A percentile compares a stretch with the other conserved stretches of the same genome.
Conservation (phyloP, 1,140 invertebrate genomes). For the Leucophenga varia region DNA sequence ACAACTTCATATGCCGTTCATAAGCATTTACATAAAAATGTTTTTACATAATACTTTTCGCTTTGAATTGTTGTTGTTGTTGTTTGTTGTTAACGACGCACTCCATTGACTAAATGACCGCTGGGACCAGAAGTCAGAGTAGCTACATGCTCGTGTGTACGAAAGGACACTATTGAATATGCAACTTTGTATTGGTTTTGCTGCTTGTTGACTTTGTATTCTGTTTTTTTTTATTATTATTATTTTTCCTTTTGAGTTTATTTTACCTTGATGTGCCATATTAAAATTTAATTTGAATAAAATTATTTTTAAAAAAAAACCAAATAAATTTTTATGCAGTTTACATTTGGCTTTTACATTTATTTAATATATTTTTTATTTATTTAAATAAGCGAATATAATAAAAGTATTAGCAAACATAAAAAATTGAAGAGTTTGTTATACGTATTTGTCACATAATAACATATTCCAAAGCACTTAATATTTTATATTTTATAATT, state of each 20-base stretch:
- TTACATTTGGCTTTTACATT: slow-evolving; percentile 37
- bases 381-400: no score
- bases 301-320: slow-evolving; percentile 52
- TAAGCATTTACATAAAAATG: slow-evolving; percentile 50
- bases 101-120: slow-evolving; percentile 24
- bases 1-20: slow-evolving; percentile 39
- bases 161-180: no score
- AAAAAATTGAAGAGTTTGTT: no score
- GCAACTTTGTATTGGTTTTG: no score
- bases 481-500: slow-evolving; percentile 12
- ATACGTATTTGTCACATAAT: no score
- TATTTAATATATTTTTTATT: slow-evolving; percentile 32
- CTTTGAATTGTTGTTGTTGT: not conserved
- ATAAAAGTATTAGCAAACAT: no score
- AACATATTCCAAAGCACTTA: slow-evolving; percentile 3
- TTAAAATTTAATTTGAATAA: slow-evolving; percentile 48
- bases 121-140: no score
- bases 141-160: no score
- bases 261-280: slow-evolving; percentile 8
- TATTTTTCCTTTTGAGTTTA: no score
- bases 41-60: not conserved
- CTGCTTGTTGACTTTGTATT: no score
- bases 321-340: slow-evolving; percentile 30
- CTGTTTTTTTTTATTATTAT: no score
- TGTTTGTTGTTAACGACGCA: no score